Conservation (phyloP, 64 coral and sea anemone species). For the Porites lutea region DNA sequence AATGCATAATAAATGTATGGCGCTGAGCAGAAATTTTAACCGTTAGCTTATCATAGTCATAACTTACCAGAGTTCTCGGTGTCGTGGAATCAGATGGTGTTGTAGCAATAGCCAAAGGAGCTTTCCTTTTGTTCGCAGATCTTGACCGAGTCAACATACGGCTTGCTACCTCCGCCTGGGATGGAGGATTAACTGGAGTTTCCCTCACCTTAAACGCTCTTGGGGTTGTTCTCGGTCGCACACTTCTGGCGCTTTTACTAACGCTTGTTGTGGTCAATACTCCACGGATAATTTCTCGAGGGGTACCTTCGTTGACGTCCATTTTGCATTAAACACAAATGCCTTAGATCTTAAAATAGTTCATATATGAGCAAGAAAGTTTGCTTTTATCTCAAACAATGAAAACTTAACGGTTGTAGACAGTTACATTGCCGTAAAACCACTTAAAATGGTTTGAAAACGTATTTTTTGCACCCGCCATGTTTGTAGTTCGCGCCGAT, state of each 20-base stretch:
- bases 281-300: slow-evolving; percentile 44
- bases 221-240: background rate
- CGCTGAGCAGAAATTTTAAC: too few relatives aligned
- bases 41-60: too few relatives aligned
- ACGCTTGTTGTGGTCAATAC: slow-evolving; percentile 2
- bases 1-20: too few relatives aligned
- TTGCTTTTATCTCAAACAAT: background rate
- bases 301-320: slow-evolving; percentile 5
- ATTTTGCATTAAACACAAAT: background rate
- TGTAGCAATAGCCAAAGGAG: too few relatives aligned
- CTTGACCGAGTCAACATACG: slow-evolving; percentile 41
- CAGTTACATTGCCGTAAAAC: background rate
- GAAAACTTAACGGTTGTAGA: background rate
- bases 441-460: background rate
- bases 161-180: slow-evolving; percentile 15
- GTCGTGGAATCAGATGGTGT: slow-evolving; percentile 69
- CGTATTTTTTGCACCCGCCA: slow-evolving; percentile 26
- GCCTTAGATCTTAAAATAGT: background rate
- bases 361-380: background rate
- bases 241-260: background rate
- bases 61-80: slow-evolving; percentile 81
- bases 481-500: slow-evolving; percentile 63
- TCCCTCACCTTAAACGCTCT: background rate
- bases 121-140: slow-evolving; percentile 59
- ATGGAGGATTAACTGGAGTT: slow-evolving; percentile 5